These are phyloP conservation scores for Actinostola sp. DNA, from an alignment of 92 coral and sea anemone species.

Conservation along the genomic window DNA sequence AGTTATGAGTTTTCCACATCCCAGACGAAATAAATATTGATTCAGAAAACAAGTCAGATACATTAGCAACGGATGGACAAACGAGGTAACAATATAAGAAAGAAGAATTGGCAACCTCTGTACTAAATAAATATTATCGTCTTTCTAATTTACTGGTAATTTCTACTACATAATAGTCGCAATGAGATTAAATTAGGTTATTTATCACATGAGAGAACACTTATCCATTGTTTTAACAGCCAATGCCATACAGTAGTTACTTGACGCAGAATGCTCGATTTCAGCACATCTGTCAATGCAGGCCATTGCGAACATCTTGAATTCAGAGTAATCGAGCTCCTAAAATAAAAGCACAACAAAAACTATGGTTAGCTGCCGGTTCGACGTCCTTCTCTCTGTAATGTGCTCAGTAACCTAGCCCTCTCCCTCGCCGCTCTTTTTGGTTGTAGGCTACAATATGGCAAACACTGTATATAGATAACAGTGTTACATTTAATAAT, in stretches of 20 bases:
- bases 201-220: slow-evolving; percentile 1
- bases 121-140: too few species aligned
- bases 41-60: too few species aligned
- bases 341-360: slow-evolving; percentile 29
- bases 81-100: too few species aligned
- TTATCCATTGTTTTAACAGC: background rate
- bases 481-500: background rate
- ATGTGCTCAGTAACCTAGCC: background rate
- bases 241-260: background rate
- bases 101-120: too few species aligned
- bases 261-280: slow-evolving; percentile 58
- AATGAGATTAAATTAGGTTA: too few species aligned
- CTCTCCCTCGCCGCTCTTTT: background rate
- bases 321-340: slow-evolving; percentile 96
- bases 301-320: slow-evolving; percentile 99
- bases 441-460: background rate
- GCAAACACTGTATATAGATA: background rate
- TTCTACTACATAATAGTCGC: too few species aligned
- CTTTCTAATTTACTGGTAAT: too few species aligned
- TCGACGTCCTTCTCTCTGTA: background rate
- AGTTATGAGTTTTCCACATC: too few species aligned
- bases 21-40: too few species aligned
- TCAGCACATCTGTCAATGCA: slow-evolving; percentile 94
- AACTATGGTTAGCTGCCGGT: background rate
- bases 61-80: too few species aligned